Evolutionary conservation across 2,888 invertebrate genomes (phyloP).

Genomic region (Dicranocentrus wangi): DNA sequence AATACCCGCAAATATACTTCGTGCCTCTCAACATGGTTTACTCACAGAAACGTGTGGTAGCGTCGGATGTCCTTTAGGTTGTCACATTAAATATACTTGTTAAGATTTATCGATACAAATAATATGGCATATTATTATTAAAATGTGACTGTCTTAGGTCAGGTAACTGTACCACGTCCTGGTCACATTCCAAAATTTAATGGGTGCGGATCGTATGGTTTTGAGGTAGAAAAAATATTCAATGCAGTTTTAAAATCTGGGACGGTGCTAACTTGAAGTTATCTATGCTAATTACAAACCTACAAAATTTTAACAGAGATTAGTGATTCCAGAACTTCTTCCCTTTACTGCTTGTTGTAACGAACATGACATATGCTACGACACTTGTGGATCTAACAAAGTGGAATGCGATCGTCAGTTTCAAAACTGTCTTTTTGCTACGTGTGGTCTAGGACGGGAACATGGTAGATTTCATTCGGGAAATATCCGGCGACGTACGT

Average conservation of each 20-base stretch:
- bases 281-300: too few species aligned
- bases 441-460: slow-evolving; percentile 5
- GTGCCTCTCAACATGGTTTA: not conserved
- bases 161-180: slow-evolving; percentile 77
- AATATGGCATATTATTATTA: too few species aligned
- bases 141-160: slow-evolving; percentile 34
- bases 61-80: not conserved
- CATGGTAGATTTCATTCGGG: not conserved
- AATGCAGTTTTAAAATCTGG: slow-evolving; percentile 64
- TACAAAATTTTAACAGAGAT: slow-evolving; percentile 77
- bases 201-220: slow-evolving; percentile 89
- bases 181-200: slow-evolving; percentile 84
- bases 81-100: not conserved
- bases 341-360: slow-evolving; percentile 92
- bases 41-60: not conserved
- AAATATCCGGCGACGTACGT: too few species aligned
- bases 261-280: too few species aligned
- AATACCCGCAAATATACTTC: not conserved
- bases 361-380: slow-evolving; percentile 90
- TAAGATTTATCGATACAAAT: not conserved
- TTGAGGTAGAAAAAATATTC: slow-evolving; percentile 81
- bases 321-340: slow-evolving; percentile 86
- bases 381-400: slow-evolving; percentile 88
- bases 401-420: slow-evolving; percentile 90
- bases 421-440: slow-evolving; percentile 82